Conservation (phyloP, 37 sponge, comb jelly and placozoan species). For the Cladorhizidae sp. region DNA sequence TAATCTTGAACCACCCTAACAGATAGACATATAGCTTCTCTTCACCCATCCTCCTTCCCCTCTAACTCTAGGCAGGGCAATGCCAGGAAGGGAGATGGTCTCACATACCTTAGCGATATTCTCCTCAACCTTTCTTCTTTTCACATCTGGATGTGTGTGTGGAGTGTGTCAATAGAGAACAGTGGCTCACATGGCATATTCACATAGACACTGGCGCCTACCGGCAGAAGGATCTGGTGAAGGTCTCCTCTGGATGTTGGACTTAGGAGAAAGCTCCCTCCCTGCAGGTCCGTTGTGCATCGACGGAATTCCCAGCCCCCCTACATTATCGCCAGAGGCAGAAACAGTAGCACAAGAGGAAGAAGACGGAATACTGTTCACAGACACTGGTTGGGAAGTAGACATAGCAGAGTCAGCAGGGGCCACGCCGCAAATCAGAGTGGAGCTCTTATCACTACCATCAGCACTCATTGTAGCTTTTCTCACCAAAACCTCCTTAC, state of each 20-base stretch:
- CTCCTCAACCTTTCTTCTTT: conserved; percentile 52
- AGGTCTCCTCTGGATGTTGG: conserved; percentile 20
- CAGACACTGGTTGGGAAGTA: neutral
- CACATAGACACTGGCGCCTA: conserved; percentile 3
- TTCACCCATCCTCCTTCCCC: too few relatives aligned
- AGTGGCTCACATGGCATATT: neutral
- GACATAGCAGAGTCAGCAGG: neutral
- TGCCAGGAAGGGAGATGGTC: neutral
- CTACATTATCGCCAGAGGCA: neutral
- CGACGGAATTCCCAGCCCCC: neutral
- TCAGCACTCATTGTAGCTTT: neutral
- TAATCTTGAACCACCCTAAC: too few relatives aligned
- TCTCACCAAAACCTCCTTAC: neutral
- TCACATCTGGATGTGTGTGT: conserved; percentile 14
- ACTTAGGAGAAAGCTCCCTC: conserved; percentile 3
- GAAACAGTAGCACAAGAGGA: neutral
- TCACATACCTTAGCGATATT: conserved; percentile 12
- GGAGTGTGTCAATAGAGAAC: neutral
- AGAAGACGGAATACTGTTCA: neutral
- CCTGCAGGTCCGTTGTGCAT: conserved; percentile 20
- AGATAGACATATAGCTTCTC: too few relatives aligned
- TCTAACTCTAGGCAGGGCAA: neutral
- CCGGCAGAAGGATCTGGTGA: conserved; percentile 20
- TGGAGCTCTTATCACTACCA: neutral
- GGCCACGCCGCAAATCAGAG: neutral